Conservation (phyloP, 2,113 vertebrate genomes). For the Mormyrus lacerda region DNA sequence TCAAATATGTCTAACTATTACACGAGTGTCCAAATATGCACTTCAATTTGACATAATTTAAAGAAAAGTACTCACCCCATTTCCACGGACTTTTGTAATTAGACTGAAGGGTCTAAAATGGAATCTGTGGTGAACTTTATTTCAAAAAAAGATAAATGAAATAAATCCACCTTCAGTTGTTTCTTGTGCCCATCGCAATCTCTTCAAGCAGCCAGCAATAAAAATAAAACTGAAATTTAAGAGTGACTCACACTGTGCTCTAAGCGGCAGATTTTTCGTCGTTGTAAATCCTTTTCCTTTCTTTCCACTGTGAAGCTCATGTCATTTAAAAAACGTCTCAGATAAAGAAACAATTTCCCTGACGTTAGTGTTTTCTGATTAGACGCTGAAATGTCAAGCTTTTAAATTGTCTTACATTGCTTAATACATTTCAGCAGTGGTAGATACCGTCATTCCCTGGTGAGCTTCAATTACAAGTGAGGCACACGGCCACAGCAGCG, state of each 20-base stretch:
- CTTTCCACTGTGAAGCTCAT: constrained; percentile 3
- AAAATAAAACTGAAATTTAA: constrained; percentile 8
- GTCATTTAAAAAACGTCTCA: constrained; percentile 7
- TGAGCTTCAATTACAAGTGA: not conserved
- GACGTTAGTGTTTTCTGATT: not conserved
- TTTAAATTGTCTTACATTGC: not conserved
- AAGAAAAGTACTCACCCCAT: constrained; percentile 22
- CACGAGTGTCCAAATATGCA: not conserved
- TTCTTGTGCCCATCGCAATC: constrained; percentile 1
- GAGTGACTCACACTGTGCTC: constrained; percentile 9
- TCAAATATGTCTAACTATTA: not conserved
- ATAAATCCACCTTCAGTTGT: constrained; percentile 10
- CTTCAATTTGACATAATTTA: not conserved
- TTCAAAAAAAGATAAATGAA: not conserved
- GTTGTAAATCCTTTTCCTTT: constrained; percentile 3
- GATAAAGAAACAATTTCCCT: not conserved
- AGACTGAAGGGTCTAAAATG: not conserved
- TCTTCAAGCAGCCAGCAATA: constrained; percentile 1
- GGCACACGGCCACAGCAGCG: constrained; percentile 14
- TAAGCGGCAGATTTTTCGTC: not conserved
- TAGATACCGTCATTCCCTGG: constrained; percentile 1
- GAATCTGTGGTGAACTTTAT: not conserved
- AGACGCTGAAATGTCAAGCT: not conserved
- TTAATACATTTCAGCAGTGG: not conserved
- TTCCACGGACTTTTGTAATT: constrained; percentile 19